Conservation (phyloP, 1,140 invertebrate genomes). For the Lepidotrigona ventralis region DNA sequence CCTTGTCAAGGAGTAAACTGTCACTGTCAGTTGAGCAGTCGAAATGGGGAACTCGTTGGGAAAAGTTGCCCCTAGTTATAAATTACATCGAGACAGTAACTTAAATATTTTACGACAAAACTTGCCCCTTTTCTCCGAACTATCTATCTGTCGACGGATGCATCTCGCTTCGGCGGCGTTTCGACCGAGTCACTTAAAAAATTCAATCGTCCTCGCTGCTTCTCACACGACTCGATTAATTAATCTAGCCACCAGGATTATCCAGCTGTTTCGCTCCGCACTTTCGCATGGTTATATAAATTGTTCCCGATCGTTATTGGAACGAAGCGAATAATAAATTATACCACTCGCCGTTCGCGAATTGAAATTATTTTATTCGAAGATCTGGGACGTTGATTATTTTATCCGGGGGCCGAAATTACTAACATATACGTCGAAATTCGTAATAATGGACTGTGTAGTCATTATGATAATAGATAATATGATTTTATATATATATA, state of each 20-base stretch:
- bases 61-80: conserved; percentile 43
- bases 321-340: background rate
- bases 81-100: conserved; percentile 45
- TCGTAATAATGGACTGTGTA: no score
- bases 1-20: conserved; percentile 54
- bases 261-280: no score
- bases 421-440: no score
- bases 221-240: conserved; percentile 1
- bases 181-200: background rate
- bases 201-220: conserved; percentile 2
- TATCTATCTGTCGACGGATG: conserved; percentile 20
- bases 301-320: background rate
- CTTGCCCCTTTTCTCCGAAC: conserved; percentile 19
- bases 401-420: no score
- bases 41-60: background rate
- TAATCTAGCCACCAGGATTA: background rate
- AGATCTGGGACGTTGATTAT: no score
- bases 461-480: no score
- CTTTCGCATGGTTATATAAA: background rate
- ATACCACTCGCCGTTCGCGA: background rate
- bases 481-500: no score
- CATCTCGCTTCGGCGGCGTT: background rate
- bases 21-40: conserved; percentile 43
- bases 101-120: conserved; percentile 50
- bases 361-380: background rate